Base-by-base conservation (phyloP, 37 sponge, comb jelly and placozoan genomes). In the Bolinopsis microptera region DNA sequence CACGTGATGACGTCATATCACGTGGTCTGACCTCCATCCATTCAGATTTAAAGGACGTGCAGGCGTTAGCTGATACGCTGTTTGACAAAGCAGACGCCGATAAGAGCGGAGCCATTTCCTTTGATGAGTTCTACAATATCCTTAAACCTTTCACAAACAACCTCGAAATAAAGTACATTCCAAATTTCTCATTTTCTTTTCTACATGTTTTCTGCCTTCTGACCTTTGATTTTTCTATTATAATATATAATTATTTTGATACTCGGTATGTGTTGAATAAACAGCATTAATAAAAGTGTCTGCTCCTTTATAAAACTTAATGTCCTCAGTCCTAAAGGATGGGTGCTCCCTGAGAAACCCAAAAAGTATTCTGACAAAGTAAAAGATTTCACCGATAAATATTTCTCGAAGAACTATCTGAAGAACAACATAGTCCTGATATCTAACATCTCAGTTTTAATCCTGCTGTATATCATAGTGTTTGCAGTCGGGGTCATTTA, bases 61-160 rank as follows among this genome's bases (percentile, higher is more conserved):
- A 86, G 35, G 41, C 36, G 3, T 3, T 86, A 27, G 41, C 90
- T 27, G 61, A 86, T 27, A 86, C 90, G 30, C 36, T 86, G 3
- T 86, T 86, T 40, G 90, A 86, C 90, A 86, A 86, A 27, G 90
- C 90, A 23, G 90, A 86, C 39, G 90, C 36, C 0, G 90, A 86
- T 48, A 40, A 40, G 3, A 86, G 90, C 26, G 61, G 61, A 0
- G 26, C 90, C 2, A 86, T 86, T 9, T 36, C 90, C 0, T 86
- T 86, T 40, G 90, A 86, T 23, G 90, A 86, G 61, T 86, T 86
- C 28, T 86, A 41, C 90, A 86, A 86, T 3, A 41, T 86, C 30
- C 90, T 86, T 8, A 41, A 86, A 40, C 90, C 90, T 30, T 86
- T 86, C 90, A 86, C 90, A 9, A 86, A 40, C 90, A 86, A 86